Evolutionary conservation across 1,140 invertebrate genomes (phyloP).

Genomic region (Apis cerana): DNA sequence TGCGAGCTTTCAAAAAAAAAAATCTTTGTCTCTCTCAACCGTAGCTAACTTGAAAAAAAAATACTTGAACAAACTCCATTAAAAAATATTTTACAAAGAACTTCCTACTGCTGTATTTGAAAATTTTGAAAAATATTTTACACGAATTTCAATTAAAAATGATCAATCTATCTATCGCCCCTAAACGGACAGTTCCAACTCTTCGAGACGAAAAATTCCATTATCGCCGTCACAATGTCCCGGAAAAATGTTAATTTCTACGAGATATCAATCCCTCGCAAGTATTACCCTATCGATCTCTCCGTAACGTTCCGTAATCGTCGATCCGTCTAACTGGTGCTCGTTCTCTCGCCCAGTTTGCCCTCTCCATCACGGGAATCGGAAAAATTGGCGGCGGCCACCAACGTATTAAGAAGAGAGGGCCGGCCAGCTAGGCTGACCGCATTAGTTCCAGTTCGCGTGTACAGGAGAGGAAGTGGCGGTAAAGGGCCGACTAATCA

Average conservation of each 20-base stretch:
- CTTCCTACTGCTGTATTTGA: not conserved
- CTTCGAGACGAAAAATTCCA: not conserved
- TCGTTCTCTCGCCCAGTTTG: slow-evolving; percentile 7
- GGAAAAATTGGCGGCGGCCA: slow-evolving; percentile 59
- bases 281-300: slow-evolving; percentile 22
- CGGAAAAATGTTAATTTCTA: not conserved
- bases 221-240: not conserved
- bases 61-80: too few relatives aligned
- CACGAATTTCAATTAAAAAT: too few relatives aligned
- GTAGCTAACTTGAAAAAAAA: not conserved
- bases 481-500: slow-evolving; percentile 76
- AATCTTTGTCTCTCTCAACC: slow-evolving; percentile 1
- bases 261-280: not conserved
- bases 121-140: too few relatives aligned
- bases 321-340: slow-evolving; percentile 30
- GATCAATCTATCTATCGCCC: not conserved
- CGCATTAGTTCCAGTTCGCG: slow-evolving; percentile 73
- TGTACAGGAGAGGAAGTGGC: slow-evolving; percentile 65
- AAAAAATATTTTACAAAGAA: not conserved
- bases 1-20: not conserved
- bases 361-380: slow-evolving; percentile 3
- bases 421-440: slow-evolving; percentile 63
- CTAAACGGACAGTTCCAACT: too few relatives aligned
- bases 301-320: slow-evolving; percentile 45
- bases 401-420: slow-evolving; percentile 53